phyloP scores from a whole-genome alignment of 2,888 invertebrate genomes.

The Diarsia mendica region DNA sequence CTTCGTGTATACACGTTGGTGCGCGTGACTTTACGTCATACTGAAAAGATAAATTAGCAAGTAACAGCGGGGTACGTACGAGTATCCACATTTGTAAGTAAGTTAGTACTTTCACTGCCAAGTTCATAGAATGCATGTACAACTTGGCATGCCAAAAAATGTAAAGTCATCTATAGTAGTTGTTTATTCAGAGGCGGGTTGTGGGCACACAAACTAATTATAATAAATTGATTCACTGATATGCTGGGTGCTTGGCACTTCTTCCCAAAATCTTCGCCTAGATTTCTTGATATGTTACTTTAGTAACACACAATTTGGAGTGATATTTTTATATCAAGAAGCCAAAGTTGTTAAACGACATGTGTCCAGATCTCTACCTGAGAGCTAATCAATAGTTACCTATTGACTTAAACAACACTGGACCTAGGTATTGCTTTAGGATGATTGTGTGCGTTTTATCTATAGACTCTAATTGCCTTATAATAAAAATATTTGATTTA shows the following conservation, averaged over 20 bases:
- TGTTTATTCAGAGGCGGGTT: too few relatives aligned
- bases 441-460: too few relatives aligned
- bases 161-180: too few relatives aligned
- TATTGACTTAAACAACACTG: not conserved
- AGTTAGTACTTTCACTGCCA: too few relatives aligned
- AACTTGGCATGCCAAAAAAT: too few relatives aligned
- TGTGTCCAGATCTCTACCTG: not conserved
- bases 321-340: not conserved
- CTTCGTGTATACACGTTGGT: too few relatives aligned
- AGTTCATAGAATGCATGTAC: too few relatives aligned
- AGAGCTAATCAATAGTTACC: not conserved
- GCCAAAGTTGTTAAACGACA: not conserved
- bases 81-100: not conserved
- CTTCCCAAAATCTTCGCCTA: not conserved
- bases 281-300: not conserved
- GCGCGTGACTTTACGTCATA: not conserved
- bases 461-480: too few relatives aligned
- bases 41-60: not conserved
- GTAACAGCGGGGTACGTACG: not conserved
- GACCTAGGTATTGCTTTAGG: not conserved
- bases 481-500: too few relatives aligned
- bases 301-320: too few relatives aligned
- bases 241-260: not conserved
- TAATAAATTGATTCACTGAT: too few relatives aligned
- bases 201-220: too few relatives aligned